These are phyloP conservation scores for Daphoenositta chrysoptera DNA, from an alignment of 2,113 vertebrate genomes.

Conservation along the genomic window DNA sequence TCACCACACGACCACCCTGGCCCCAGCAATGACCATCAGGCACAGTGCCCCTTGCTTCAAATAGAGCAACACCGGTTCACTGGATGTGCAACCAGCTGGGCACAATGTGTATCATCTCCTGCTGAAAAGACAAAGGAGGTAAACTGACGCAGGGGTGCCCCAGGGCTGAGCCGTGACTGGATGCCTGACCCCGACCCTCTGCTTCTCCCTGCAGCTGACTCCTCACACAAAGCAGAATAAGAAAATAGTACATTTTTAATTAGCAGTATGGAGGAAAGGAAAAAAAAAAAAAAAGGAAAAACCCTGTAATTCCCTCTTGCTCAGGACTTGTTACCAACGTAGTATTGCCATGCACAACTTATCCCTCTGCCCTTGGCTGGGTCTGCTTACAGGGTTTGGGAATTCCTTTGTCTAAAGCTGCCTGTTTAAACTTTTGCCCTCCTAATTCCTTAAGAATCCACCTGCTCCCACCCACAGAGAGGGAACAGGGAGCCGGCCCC, in stretches of 20 bases:
- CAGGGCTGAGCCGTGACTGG: too few relatives aligned
- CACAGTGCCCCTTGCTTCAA: rapidly evolving
- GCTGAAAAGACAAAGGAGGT: background rate
- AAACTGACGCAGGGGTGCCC: background rate
- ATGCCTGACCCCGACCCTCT: rapidly evolving
- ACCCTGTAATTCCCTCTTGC: background rate
- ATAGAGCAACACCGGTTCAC: rapidly evolving
- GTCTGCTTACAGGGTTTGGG: background rate
- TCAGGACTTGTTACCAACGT: background rate
- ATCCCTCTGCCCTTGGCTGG: background rate
- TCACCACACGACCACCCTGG: rapidly evolving
- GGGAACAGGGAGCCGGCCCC: background rate
- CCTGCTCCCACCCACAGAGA: background rate
- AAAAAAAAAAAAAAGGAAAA: too few relatives aligned
- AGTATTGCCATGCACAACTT: background rate
- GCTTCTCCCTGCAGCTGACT: background rate
- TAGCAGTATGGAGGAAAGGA: background rate
- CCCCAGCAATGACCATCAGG: too few relatives aligned
- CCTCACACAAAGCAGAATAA: background rate
- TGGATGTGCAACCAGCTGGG: too few relatives aligned
- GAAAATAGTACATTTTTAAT: background rate
- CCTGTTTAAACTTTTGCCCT: background rate
- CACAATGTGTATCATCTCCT: rapidly evolving
- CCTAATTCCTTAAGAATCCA: background rate
- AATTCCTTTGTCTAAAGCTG: background rate